Evolutionary conservation across 2,888 invertebrate species (phyloP), one percentile per base, ranked within the genome.

Genomic region (Liopterus haemorrhoidalis): DNA sequence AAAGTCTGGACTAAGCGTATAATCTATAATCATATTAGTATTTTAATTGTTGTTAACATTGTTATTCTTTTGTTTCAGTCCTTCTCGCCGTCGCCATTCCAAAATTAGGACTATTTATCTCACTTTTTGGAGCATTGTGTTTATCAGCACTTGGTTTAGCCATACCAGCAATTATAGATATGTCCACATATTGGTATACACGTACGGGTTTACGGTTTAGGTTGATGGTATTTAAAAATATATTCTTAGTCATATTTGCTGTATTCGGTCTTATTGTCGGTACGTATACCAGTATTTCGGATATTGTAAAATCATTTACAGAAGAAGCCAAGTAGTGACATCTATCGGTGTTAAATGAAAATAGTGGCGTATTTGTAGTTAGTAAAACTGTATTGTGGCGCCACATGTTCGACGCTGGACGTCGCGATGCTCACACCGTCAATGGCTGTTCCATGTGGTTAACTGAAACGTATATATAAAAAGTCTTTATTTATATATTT

Each of bases 141-240:
- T 72, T 92, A 32, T 90, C 93, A 0, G 87, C 86, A 0, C 73
- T 94, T 44, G 93, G 94, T 0, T 73, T 95, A 33, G 87, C 90
- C 1, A 87, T 94, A 65, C 94, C 94, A 6, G 91, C 94, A 0
- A 70, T 91, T 50, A 86, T 95, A 54, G 86, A 94, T 61, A 78
- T 84, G 53, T 81, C 85, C 64, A 83, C 86, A 0, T 83, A 82
- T 63, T 92, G 89, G 87, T 76, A 81, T 57, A 71, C 75, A 42
- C 74, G 72, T 4, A 70, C 71, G 1, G 74, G 76, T 9, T 61
- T 70, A 0, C 72, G 73, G 44, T 63, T 60, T 48, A 62, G 65
- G 22, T 54, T 69, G 35, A 63, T 72, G 54, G 46, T 72, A 2
- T 58, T 66, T 8, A 81, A 80, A 58, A 77, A 81, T 54, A 61